Evolutionary conservation across 2,888 invertebrate species (phyloP).

Genomic region (Nyleta sp.): DNA sequence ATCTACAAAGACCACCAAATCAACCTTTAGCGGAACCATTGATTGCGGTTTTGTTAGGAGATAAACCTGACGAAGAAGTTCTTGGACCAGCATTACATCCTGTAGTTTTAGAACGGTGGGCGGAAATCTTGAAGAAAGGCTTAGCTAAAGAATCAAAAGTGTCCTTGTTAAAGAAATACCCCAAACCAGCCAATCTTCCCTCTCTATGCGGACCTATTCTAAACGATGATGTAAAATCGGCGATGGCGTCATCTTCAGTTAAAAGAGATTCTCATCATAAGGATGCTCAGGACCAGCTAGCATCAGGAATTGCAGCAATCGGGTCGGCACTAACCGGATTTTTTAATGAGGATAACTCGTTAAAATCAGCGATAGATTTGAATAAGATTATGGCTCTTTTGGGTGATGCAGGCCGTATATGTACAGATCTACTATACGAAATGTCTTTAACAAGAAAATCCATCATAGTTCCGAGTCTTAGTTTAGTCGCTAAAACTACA

Average conservation of each 20-base stretch:
- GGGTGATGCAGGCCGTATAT: conserved; percentile 4
- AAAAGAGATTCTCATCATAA: neutral
- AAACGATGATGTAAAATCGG: neutral
- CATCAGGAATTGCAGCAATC: neutral
- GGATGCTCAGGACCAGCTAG: conserved; percentile 1
- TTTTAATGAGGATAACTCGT: neutral
- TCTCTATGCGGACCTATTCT: neutral
- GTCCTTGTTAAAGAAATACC: neutral
- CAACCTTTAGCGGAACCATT: too few relatives aligned
- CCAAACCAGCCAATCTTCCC: neutral
- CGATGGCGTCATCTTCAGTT: neutral
- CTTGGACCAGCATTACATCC: neutral
- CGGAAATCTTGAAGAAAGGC: neutral
- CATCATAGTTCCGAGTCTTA: neutral
- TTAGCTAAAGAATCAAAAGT: neutral
- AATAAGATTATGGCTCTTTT: neutral
- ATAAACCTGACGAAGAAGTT: too few relatives aligned
- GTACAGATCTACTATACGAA: neutral
- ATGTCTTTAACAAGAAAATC: neutral
- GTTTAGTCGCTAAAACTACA: neutral
- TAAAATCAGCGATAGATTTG: neutral
- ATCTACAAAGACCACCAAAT: too few relatives aligned
- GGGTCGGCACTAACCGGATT: conserved; percentile 1
- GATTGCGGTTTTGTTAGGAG: too few relatives aligned
- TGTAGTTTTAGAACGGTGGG: neutral